A percentile compares a stretch with the other conserved stretches of the same genome.
Evolutionary conservation across 1,140 invertebrate species (phyloP).

Genomic region (Pollicipes pollicipes): DNA sequence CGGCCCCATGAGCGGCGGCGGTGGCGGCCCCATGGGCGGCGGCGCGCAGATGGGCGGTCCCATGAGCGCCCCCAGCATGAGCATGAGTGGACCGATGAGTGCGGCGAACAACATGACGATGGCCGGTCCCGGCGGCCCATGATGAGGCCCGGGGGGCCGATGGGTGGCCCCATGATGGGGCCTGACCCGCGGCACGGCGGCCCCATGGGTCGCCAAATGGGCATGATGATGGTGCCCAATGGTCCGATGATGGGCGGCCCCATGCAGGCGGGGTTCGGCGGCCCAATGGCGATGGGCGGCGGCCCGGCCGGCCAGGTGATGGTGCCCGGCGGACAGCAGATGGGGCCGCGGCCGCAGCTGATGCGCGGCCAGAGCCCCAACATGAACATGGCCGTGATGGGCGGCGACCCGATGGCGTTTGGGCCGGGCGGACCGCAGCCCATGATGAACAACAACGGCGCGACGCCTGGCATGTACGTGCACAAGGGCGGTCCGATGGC

Average conservation of each 20-base stretch:
- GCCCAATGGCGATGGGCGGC: constrained; percentile 22
- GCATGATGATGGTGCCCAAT: constrained; percentile 23
- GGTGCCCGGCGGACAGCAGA: constrained; percentile 24
- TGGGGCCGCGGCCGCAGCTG: constrained; percentile 19
- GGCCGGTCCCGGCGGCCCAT: constrained; percentile 19
- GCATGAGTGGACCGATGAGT: constrained; percentile 20
- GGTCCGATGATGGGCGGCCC: constrained; percentile 24
- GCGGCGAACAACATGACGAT: constrained; percentile 18
- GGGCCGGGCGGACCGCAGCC: constrained; percentile 19
- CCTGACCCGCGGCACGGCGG: constrained; percentile 9
- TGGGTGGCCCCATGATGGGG: constrained; percentile 20
- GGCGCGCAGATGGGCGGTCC: constrained; percentile 10
- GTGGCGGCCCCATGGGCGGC: constrained; percentile 14
- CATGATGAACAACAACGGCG: constrained; percentile 14
- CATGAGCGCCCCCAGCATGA: constrained; percentile 16
- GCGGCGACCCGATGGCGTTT: constrained; percentile 18
- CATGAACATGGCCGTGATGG: constrained; percentile 19
- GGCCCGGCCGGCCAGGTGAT: constrained; percentile 23
- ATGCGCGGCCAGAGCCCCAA: neutral
- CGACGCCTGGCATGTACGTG: constrained; percentile 12
- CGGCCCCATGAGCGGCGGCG: constrained; percentile 19
- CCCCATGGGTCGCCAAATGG: constrained; percentile 20
- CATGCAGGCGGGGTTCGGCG: constrained; percentile 18
- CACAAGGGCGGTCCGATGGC: constrained; percentile 8
- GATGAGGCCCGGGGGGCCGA: constrained; percentile 22